Percentiles rank a stretch among this genome's conserved stretches.
Conservation (phyloP, 2,888 invertebrate genomes). For the Caenorhabditis sp. region DNA sequence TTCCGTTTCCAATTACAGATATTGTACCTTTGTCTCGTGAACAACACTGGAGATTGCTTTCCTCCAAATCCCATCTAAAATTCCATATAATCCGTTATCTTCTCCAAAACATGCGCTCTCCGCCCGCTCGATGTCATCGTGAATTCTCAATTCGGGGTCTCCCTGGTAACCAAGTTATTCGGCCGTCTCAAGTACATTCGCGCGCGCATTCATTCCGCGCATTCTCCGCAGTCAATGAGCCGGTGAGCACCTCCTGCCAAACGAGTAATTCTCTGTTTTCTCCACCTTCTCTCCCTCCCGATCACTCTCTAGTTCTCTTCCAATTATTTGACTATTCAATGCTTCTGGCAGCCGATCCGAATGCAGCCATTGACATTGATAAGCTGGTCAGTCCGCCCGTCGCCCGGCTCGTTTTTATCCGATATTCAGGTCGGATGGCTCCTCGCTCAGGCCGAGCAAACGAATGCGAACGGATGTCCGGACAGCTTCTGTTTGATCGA, state of each 20-base stretch:
- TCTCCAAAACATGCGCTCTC: background rate
- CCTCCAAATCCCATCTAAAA: no score
- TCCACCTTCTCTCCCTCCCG: background rate
- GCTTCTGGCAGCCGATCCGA: constrained; percentile 62
- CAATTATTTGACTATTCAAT: constrained; percentile 46
- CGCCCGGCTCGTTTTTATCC: no score
- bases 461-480: constrained; percentile 16
- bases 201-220: constrained; percentile 33
- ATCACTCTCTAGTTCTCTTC: background rate
- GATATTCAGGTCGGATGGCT: constrained; percentile 50
- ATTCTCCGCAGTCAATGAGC: constrained; percentile 15
- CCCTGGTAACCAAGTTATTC: constrained; percentile 45
- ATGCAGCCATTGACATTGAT: constrained; percentile 60
- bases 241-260: constrained; percentile 2
- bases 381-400: constrained; percentile 58
- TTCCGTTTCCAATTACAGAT: background rate
- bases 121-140: constrained; percentile 19
- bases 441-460: constrained; percentile 43
- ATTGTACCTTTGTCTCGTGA: background rate
- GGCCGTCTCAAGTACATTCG: constrained; percentile 35
- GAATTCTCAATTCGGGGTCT: constrained; percentile 17
- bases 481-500: constrained; percentile 56
- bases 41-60: background rate
- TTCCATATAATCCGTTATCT: background rate
- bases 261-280: constrained; percentile 5